These are phyloP conservation scores for Drosophila planitibia DNA, from an alignment of 2,888 invertebrate species.

Conservation along the genomic window DNA sequence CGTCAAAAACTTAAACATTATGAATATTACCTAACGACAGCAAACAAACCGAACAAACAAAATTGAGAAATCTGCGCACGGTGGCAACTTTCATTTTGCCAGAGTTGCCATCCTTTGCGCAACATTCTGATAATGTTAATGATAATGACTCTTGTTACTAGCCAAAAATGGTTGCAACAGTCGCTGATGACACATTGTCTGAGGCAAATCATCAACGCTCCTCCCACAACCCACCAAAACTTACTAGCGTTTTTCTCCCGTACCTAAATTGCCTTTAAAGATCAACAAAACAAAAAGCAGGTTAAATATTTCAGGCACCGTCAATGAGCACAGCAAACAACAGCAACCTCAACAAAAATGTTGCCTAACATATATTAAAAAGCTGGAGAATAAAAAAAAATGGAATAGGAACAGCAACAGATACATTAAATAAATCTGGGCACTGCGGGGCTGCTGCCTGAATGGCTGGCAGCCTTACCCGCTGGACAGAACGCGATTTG, in stretches of 20 bases:
- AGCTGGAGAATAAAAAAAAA: constrained; percentile 1
- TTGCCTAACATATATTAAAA: background rate
- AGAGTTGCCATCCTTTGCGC: constrained; percentile 28
- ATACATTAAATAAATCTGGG: constrained; percentile 69
- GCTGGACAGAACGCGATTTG: constrained; percentile 56
- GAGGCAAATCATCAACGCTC: constrained; percentile 3
- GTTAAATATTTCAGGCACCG: constrained; percentile 27
- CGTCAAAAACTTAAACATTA: constrained; percentile 46
- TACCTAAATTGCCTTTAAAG: constrained; percentile 16
- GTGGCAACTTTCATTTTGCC: constrained; percentile 22
- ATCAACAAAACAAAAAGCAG: background rate
- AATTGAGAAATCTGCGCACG: constrained; percentile 1
- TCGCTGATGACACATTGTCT: constrained; percentile 58
- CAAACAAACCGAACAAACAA: constrained; percentile 29
- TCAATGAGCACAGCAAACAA: constrained; percentile 26
- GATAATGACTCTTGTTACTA: constrained; percentile 56
- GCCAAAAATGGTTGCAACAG: constrained; percentile 30
- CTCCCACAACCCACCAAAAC: background rate
- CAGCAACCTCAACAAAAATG: background rate
- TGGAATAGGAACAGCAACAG: constrained; percentile 6
- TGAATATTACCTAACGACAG: constrained; percentile 49
- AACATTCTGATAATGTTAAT: constrained; percentile 58
- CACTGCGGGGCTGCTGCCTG: constrained; percentile 48
- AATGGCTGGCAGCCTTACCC: constrained; percentile 21
- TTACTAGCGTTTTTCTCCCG: background rate